phyloP scores from a whole-genome alignment of 2,888 invertebrate genomes.

The Chymomyza fuscimana region DNA sequence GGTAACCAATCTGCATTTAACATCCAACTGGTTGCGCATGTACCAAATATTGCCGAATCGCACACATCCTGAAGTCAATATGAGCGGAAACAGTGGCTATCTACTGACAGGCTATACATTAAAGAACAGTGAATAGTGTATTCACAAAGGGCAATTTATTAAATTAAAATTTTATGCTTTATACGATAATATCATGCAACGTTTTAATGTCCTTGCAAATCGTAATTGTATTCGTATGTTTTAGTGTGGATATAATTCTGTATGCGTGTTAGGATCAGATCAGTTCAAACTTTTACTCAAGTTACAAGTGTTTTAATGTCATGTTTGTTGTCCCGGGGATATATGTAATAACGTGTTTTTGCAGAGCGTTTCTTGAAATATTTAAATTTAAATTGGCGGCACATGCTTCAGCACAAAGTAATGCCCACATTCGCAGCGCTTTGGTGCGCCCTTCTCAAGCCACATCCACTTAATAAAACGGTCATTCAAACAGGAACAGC shows the following conservation, averaged over 20 bases:
- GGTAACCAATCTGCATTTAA: constrained; percentile 88
- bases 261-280: constrained; percentile 22
- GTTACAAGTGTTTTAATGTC: neutral
- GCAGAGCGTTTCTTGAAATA: neutral
- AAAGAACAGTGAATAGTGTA: constrained; percentile 19
- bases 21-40: constrained; percentile 92
- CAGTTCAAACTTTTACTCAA: constrained; percentile 1
- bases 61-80: constrained; percentile 96
- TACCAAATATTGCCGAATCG: constrained; percentile 94
- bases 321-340: constrained; percentile 4
- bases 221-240: neutral
- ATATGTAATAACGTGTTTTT: neutral
- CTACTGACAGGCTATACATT: constrained; percentile 86
- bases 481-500: constrained; percentile 97
- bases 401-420: constrained; percentile 94
- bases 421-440: constrained; percentile 96
- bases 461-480: constrained; percentile 95
- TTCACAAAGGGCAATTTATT: neutral
- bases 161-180: neutral
- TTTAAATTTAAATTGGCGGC: constrained; percentile 82
- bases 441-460: constrained; percentile 92
- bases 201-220: constrained; percentile 26
- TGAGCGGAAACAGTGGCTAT: constrained; percentile 94
- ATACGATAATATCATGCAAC: constrained; percentile 56
- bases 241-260: constrained; percentile 1